phyloP scores from a whole-genome alignment of 2,113 vertebrate species.

The Pao palembangensis region DNA sequence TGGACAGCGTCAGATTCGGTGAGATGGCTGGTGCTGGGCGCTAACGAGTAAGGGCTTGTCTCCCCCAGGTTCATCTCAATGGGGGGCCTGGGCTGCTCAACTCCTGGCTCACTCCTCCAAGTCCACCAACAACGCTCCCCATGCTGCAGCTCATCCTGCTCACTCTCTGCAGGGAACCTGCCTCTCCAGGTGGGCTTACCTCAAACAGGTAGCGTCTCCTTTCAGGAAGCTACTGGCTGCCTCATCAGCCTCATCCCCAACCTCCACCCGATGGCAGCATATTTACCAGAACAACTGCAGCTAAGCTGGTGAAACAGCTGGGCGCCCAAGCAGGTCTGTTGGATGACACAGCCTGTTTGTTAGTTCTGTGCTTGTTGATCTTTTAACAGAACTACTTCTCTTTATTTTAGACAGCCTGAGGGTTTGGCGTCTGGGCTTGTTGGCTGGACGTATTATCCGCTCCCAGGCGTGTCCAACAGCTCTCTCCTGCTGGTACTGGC shows the following conservation, averaged over 20 bases:
- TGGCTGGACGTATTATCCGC: slow-evolving; percentile 94
- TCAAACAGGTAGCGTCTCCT: too few species aligned
- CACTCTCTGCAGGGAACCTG: slow-evolving; percentile 88
- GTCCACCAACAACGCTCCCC: slow-evolving; percentile 84
- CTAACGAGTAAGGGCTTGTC: too few species aligned
- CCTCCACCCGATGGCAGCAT: neutral
- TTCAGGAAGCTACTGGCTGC: too few species aligned
- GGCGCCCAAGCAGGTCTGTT: slow-evolving; percentile 85
- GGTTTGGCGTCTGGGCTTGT: slow-evolving; percentile 85
- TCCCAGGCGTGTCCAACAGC: slow-evolving; percentile 82
- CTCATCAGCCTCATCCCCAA: neutral
- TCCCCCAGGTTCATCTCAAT: slow-evolving; percentile 85
- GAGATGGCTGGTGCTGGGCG: too few species aligned
- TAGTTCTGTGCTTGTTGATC: too few species aligned
- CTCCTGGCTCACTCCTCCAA: slow-evolving; percentile 89
- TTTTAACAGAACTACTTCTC: neutral
- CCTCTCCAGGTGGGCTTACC: slow-evolving; percentile 91
- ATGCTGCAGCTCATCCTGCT: slow-evolving; percentile 90
- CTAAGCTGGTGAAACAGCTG: slow-evolving; percentile 93
- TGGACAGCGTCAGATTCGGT: too few species aligned
- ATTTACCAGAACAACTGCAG: slow-evolving; percentile 87
- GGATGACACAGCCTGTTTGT: accelerated
- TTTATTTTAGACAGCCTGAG: slow-evolving; percentile 79
- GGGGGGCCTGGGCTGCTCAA: slow-evolving; percentile 90
- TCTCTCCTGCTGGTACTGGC: slow-evolving; percentile 69